Percentiles rank a stretch among this genome's conserved stretches.
Conservation (phyloP, 1,140 invertebrate species). For the Himalopsyche phryganea region DNA sequence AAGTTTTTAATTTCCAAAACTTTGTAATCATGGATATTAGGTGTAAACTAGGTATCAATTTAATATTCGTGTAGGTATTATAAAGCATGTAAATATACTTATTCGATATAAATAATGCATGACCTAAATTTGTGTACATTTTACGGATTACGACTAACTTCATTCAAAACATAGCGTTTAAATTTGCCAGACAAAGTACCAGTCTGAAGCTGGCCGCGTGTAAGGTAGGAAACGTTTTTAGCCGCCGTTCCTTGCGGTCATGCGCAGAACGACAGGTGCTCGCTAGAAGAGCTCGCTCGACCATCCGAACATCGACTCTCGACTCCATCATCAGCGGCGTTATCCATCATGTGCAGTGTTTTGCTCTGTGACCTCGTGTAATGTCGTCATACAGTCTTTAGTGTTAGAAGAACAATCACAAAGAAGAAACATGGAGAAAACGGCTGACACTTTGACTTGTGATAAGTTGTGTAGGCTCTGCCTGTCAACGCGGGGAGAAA, state of each 20-base stretch:
- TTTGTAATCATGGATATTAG: too few relatives aligned
- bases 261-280: conserved; percentile 21
- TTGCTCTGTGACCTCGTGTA: conserved; percentile 22
- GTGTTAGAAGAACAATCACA: neutral
- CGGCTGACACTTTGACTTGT: conserved; percentile 2
- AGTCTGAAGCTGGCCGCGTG: conserved; percentile 2
- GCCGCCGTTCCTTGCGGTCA: conserved; percentile 8
- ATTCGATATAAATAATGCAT: too few relatives aligned
- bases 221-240: neutral
- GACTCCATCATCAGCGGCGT: conserved; percentile 24
- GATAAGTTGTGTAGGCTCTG: conserved; percentile 56
- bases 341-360: conserved; percentile 24
- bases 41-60: too few relatives aligned
- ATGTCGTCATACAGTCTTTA: conserved; percentile 12
- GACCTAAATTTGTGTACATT: too few relatives aligned
- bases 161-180: too few relatives aligned
- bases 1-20: too few relatives aligned
- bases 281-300: conserved; percentile 13
- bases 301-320: conserved; percentile 15
- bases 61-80: too few relatives aligned
- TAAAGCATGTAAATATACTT: too few relatives aligned
- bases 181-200: too few relatives aligned
- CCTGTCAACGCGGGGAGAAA: conserved; percentile 55
- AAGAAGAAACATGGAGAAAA: conserved; percentile 12
- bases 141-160: too few relatives aligned